Percentiles rank a stretch among this genome's conserved stretches.
Evolutionary conservation across 2,797 vertebrate species (phyloP).

Genomic region (Fundulus diaphanus): DNA sequence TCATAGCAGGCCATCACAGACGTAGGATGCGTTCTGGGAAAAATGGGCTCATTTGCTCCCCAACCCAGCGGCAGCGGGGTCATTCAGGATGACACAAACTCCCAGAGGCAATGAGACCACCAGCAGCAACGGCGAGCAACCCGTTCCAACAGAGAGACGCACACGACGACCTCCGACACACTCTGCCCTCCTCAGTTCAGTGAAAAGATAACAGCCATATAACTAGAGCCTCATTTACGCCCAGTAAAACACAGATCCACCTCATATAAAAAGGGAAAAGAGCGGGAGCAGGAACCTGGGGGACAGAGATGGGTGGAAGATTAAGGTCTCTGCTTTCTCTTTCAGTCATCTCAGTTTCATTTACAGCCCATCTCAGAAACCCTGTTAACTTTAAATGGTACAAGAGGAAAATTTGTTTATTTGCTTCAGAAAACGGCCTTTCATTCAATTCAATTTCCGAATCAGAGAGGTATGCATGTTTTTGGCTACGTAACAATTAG

Average conservation of each 20-base stretch:
- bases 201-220: constrained; percentile 22
- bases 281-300: not conserved
- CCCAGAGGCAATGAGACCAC: constrained; percentile 35
- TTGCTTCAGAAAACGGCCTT: too few species aligned
- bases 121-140: constrained; percentile 6
- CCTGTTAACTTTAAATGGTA: not conserved
- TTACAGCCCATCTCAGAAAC: not conserved
- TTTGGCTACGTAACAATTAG: too few species aligned
- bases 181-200: constrained; percentile 10
- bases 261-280: constrained; percentile 17
- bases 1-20: constrained; percentile 16
- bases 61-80: constrained; percentile 37
- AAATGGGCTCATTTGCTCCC: constrained; percentile 49
- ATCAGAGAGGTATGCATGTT: too few species aligned
- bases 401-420: not conserved
- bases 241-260: constrained; percentile 18
- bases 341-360: not conserved
- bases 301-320: not conserved
- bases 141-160: constrained; percentile 15
- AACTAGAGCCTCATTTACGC: constrained; percentile 34
- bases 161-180: constrained; percentile 39
- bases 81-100: constrained; percentile 58
- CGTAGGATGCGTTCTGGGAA: constrained; percentile 44
- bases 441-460: too few species aligned
- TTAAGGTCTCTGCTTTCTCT: not conserved